Evolutionary conservation across 1,140 invertebrate genomes (phyloP).

Genomic region (Acromyrmex heyeri): DNA sequence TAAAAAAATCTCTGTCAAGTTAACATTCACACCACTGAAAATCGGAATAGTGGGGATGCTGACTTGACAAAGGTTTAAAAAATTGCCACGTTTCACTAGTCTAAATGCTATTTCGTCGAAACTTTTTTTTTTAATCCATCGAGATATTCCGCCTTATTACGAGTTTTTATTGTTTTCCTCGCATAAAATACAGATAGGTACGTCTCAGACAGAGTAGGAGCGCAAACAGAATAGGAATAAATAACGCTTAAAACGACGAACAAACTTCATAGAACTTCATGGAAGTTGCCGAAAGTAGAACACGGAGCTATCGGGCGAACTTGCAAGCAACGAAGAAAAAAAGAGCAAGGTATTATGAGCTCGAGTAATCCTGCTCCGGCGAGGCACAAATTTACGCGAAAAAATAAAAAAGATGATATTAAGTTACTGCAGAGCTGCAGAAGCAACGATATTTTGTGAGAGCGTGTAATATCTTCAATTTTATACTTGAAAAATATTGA

Average conservation of each 20-base stretch:
- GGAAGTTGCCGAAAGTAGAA: constrained; percentile 67
- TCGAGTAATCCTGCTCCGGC: constrained; percentile 62
- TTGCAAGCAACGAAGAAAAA: constrained; percentile 50
- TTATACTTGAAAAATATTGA: background rate
- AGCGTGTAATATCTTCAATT: background rate
- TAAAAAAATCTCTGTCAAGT: background rate
- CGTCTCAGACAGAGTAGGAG: constrained; percentile 33
- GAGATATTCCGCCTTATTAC: background rate
- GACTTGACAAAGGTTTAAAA: background rate
- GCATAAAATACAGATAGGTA: background rate
- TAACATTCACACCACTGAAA: too few relatives aligned
- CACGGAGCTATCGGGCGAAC: constrained; percentile 63
- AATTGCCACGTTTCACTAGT: background rate
- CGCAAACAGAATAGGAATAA: constrained; percentile 70
- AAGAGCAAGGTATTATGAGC: constrained; percentile 34
- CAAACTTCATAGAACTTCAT: constrained; percentile 35
- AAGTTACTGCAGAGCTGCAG: background rate
- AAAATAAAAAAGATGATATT: constrained; percentile 29
- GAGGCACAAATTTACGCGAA: constrained; percentile 56
- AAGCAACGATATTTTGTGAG: background rate
- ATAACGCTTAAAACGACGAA: constrained; percentile 58
- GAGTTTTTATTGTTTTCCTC: background rate
- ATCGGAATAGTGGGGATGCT: too few relatives aligned
- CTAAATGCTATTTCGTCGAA: background rate
- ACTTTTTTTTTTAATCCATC: constrained; percentile 3